Percentiles rank a stretch among this genome's conserved stretches.
phyloP scores from a whole-genome alignment of 2,888 invertebrate species.

The Troides helena region DNA sequence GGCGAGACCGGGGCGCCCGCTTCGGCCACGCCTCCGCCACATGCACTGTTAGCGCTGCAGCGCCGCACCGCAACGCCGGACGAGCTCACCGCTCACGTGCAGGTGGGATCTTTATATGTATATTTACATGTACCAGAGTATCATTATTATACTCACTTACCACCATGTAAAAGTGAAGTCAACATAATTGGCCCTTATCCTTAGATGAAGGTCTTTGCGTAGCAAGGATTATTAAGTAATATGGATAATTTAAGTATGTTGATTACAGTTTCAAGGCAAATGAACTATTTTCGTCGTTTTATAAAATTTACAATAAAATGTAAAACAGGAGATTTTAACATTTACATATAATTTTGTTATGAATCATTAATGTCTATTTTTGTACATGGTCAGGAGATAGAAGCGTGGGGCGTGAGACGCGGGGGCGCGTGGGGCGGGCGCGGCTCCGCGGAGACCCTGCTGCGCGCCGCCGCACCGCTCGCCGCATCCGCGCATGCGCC shows the following conservation, averaged over 20 bases:
- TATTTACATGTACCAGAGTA: not conserved
- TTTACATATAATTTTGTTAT: too few species aligned
- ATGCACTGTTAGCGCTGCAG: slow-evolving; percentile 61
- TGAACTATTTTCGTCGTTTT: too few species aligned
- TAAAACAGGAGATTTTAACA: too few species aligned
- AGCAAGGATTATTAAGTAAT: too few species aligned
- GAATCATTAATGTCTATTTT: too few species aligned
- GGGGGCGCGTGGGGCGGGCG: slow-evolving; percentile 72
- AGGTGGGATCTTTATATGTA: slow-evolving; percentile 43
- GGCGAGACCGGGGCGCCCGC: slow-evolving; percentile 50
- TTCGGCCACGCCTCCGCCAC: slow-evolving; percentile 62
- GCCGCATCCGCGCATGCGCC: slow-evolving; percentile 69
- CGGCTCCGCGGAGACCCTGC: slow-evolving; percentile 44
- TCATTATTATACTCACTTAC: too few species aligned
- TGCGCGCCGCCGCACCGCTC: slow-evolving; percentile 75
- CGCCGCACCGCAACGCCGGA: slow-evolving; percentile 52
- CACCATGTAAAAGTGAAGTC: too few species aligned
- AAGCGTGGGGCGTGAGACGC: slow-evolving; percentile 68
- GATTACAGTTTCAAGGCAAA: too few species aligned
- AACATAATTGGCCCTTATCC: too few species aligned
- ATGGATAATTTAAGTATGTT: too few species aligned
- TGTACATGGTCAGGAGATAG: slow-evolving; percentile 55
- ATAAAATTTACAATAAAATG: too few species aligned
- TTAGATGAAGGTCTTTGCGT: too few species aligned
- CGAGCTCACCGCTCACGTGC: slow-evolving; percentile 51